Conservation (phyloP, 1,140 invertebrate species). For the Euwallacea fornicatus region DNA sequence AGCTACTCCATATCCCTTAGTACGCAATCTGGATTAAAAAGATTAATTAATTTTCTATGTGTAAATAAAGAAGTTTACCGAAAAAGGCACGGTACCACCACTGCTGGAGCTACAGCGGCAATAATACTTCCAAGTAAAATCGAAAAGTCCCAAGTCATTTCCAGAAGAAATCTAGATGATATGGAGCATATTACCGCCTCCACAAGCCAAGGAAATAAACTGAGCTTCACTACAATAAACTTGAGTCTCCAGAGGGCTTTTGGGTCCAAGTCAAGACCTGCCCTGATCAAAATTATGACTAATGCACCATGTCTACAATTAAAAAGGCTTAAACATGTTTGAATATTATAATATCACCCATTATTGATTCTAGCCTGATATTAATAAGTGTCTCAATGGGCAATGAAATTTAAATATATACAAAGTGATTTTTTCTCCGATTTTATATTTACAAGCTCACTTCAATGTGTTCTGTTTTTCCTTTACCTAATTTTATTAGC, state of each 20-base stretch:
- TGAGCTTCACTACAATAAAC: conserved; percentile 77
- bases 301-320: conserved; percentile 79
- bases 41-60: conserved; percentile 4
- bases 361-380: too few species aligned
- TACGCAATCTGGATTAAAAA: conserved; percentile 60
- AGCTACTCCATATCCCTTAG: conserved; percentile 83
- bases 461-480: too few species aligned
- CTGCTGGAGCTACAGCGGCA: conserved; percentile 92
- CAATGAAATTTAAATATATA: too few species aligned
- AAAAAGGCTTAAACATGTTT: too few species aligned
- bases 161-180: conserved; percentile 72
- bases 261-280: conserved; percentile 90
- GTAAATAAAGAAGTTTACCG: conserved; percentile 16
- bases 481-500: conserved; percentile 67
- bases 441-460: too few species aligned
- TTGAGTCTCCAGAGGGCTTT: conserved; percentile 77
- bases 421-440: too few species aligned
- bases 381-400: too few species aligned
- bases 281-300: conserved; percentile 88
- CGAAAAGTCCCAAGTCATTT: conserved; percentile 80
- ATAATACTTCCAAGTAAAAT: conserved; percentile 79
- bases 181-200: conserved; percentile 74
- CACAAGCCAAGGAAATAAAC: conserved; percentile 82
- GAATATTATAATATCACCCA: too few species aligned
- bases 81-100: conserved; percentile 92